Conservation (phyloP, 2,797 vertebrate genomes). For the Erethizon dorsatum region DNA sequence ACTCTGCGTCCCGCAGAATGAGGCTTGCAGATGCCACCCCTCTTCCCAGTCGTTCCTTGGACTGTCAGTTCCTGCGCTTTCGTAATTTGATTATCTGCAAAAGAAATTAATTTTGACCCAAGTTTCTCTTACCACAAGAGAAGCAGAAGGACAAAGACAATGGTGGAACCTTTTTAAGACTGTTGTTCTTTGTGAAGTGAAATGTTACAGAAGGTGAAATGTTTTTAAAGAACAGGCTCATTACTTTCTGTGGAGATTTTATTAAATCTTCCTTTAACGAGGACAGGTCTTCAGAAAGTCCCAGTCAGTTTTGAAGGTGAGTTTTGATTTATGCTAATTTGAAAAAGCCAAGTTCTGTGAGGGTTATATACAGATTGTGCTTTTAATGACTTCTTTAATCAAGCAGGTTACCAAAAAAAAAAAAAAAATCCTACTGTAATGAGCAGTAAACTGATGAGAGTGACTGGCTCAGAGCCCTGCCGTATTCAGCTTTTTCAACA, state of each 20-base stretch:
- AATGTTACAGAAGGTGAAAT: slow-evolving; percentile 64
- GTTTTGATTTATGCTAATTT: slow-evolving; percentile 82
- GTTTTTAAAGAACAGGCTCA: slow-evolving; percentile 50
- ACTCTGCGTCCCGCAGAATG: no score
- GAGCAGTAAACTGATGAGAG: slow-evolving; percentile 63
- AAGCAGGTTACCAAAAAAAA: slow-evolving; percentile 46
- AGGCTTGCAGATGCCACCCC: not conserved
- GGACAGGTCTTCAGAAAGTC: slow-evolving; percentile 58
- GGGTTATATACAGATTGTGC: slow-evolving; percentile 67
- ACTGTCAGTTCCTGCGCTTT: not conserved
- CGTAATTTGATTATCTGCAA: slow-evolving; percentile 39
- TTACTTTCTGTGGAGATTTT: slow-evolving; percentile 59
- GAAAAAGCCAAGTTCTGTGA: slow-evolving; percentile 68
- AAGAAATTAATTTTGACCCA: slow-evolving; percentile 58
- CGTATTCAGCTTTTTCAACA: slow-evolving; percentile 36
- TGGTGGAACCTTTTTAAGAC: slow-evolving; percentile 54
- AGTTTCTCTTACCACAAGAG: slow-evolving; percentile 53
- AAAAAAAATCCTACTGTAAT: slow-evolving; percentile 40
- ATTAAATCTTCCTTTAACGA: slow-evolving; percentile 73
- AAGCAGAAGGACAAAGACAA: slow-evolving; percentile 42
- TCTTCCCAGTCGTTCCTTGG: not conserved
- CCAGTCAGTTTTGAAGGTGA: slow-evolving; percentile 74
- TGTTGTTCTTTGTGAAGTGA: slow-evolving; percentile 14
- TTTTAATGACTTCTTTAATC: slow-evolving; percentile 78
- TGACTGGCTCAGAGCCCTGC: slow-evolving; percentile 51